Evolutionary conservation across 2,888 invertebrate genomes (phyloP).

Genomic region (Bellardia pandia): DNA sequence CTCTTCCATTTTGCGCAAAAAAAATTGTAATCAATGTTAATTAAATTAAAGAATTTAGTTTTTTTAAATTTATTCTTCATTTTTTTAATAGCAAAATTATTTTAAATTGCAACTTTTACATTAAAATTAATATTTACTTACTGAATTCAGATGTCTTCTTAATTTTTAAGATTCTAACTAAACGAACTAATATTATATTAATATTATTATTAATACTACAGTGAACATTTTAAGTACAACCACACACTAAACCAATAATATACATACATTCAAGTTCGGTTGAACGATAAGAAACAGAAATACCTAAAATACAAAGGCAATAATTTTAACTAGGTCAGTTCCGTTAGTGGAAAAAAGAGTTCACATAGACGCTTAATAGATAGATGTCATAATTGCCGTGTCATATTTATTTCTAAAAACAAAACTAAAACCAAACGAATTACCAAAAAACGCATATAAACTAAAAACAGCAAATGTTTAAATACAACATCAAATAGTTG

Average conservation of each 20-base stretch:
- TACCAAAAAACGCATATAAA: background rate
- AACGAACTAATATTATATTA: no score
- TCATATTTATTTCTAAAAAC: slow-evolving; percentile 27
- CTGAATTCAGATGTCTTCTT: no score
- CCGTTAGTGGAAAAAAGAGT: slow-evolving; percentile 31
- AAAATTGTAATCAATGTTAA: no score
- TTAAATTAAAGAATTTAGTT: no score
- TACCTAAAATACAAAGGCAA: slow-evolving; percentile 25
- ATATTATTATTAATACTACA: no score
- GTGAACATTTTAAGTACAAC: no score
- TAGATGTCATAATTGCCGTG: slow-evolving; percentile 34
- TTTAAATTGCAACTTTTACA: no score
- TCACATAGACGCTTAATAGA: slow-evolving; percentile 12
- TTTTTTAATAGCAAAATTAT: no score
- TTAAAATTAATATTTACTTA: no score
- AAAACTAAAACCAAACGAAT: slow-evolving; percentile 15
- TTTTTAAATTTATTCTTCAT: no score
- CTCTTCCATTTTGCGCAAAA: no score
- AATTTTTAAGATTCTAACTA: no score
- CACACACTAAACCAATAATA: background rate
- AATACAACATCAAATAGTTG: slow-evolving; percentile 9
- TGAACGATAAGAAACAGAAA: slow-evolving; percentile 21
- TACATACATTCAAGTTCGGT: slow-evolving; percentile 28
- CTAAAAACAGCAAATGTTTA: background rate
- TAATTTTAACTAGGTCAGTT: slow-evolving; percentile 52